A percentile compares a stretch with the other conserved stretches of the same genome.
Conservation (phyloP, 2,888 invertebrate genomes). For the Cistogaster globosa region DNA sequence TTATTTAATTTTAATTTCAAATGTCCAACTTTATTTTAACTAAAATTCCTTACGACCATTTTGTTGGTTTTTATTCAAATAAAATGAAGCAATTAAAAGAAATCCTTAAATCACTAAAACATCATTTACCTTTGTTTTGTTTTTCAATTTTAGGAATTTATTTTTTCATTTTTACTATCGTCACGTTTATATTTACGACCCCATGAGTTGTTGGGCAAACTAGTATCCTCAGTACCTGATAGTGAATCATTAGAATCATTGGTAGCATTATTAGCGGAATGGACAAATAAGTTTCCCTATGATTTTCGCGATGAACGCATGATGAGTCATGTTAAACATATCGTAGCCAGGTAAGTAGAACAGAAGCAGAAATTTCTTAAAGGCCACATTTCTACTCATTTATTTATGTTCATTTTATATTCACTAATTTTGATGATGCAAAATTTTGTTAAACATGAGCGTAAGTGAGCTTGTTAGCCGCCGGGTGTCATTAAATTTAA, state of each 20-base stretch:
- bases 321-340: conserved; percentile 83
- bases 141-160: conserved; percentile 79
- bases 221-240: conserved; percentile 82
- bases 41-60: no score
- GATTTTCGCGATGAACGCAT: conserved; percentile 83
- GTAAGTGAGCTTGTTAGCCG: neutral
- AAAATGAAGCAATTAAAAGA: neutral
- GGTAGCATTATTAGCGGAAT: conserved; percentile 81
- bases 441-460: no score
- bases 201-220: conserved; percentile 82
- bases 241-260: conserved; percentile 81
- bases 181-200: conserved; percentile 83
- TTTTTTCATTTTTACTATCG: conserved; percentile 83
- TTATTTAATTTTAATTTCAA: no score
- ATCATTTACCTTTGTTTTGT: conserved; percentile 17
- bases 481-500: neutral
- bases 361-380: neutral
- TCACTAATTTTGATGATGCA: no score
- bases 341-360: conserved; percentile 81
- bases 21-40: no score
- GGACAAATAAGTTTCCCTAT: conserved; percentile 83
- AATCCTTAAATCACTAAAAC: neutral
- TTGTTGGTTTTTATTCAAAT: neutral
- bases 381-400: no score
- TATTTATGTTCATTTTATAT: no score